phyloP scores from a whole-genome alignment of 35 echinoderm and acorn worm genomes.

The Ophioderma brevispina region DNA sequence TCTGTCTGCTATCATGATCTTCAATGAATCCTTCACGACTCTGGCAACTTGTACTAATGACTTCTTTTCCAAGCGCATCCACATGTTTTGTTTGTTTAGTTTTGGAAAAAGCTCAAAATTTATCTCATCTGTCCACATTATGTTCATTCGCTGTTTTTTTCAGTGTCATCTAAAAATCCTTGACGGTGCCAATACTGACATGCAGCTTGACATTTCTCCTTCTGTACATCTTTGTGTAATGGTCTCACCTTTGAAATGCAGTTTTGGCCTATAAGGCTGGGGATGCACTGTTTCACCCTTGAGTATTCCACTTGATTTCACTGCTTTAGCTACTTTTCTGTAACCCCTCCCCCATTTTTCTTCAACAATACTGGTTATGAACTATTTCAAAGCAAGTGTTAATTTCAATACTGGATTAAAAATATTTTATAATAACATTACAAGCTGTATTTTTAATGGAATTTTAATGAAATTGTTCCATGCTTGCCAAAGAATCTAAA shows the following conservation, averaged over 20 bases:
- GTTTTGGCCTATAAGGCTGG: slow-evolving; percentile 44
- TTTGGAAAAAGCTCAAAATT: slow-evolving; percentile 50
- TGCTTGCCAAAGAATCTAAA: too few species aligned
- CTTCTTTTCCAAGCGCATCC: slow-evolving; percentile 21
- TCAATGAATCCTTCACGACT: slow-evolving; percentile 37
- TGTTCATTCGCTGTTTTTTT: slow-evolving; percentile 35
- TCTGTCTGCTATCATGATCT: slow-evolving; percentile 45
- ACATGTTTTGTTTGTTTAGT: slow-evolving; percentile 65
- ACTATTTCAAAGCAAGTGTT: too few species aligned
- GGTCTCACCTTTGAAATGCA: slow-evolving; percentile 52
- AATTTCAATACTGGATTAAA: too few species aligned
- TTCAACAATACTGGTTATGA: slow-evolving; percentile 45
- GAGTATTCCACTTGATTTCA: slow-evolving; percentile 59
- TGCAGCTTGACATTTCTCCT: slow-evolving; percentile 26
- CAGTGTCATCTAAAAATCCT: slow-evolving; percentile 39
- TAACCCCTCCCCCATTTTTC: slow-evolving; percentile 41
- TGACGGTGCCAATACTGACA: slow-evolving; percentile 46
- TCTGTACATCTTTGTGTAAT: slow-evolving; percentile 30
- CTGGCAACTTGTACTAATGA: slow-evolving; percentile 31
- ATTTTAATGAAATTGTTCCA: too few species aligned
- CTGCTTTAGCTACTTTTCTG: slow-evolving; percentile 39
- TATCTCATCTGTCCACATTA: slow-evolving; percentile 49
- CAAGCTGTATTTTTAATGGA: too few species aligned
- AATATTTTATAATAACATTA: too few species aligned
- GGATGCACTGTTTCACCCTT: slow-evolving; percentile 35